Evolutionary conservation across 2,888 invertebrate species (phyloP).

Genomic region (Ormyrus rosae): DNA sequence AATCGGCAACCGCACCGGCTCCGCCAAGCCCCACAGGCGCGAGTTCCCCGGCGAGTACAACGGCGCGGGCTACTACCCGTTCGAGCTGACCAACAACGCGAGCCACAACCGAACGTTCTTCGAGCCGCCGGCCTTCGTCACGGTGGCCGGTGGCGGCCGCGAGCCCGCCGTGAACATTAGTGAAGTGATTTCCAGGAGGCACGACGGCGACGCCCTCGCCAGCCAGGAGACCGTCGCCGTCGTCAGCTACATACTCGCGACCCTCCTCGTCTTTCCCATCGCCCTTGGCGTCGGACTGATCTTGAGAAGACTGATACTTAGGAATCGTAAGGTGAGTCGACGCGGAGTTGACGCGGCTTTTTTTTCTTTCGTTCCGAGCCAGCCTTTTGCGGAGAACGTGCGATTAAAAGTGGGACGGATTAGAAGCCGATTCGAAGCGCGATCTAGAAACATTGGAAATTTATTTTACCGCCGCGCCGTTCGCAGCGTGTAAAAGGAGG

Average conservation of each 20-base stretch:
- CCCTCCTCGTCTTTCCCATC: slow-evolving; percentile 75
- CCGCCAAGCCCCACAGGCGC: slow-evolving; percentile 60
- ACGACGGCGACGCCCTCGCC: slow-evolving; percentile 70
- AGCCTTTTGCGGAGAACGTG: too few relatives aligned
- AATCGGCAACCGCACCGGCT: slow-evolving; percentile 57
- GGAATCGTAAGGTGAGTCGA: slow-evolving; percentile 73
- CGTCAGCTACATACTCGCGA: slow-evolving; percentile 75
- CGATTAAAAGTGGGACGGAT: too few relatives aligned
- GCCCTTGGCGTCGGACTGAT: slow-evolving; percentile 75
- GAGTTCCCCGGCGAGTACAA: slow-evolving; percentile 65
- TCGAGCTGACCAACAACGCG: slow-evolving; percentile 57
- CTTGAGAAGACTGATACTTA: slow-evolving; percentile 75
- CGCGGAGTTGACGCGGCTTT: not conserved
- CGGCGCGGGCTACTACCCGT: slow-evolving; percentile 65
- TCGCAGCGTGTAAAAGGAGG: too few relatives aligned
- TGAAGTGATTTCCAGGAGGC: slow-evolving; percentile 72
- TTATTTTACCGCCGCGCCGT: too few relatives aligned
- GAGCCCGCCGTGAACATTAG: slow-evolving; percentile 67
- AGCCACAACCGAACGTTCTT: slow-evolving; percentile 66
- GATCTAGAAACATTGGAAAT: not conserved
- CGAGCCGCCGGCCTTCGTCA: slow-evolving; percentile 64
- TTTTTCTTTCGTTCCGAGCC: not conserved
- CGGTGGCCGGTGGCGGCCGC: slow-evolving; percentile 60
- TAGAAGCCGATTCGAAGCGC: too few relatives aligned
- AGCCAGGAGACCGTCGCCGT: slow-evolving; percentile 73